Evolutionary conservation across 1,140 invertebrate genomes (phyloP), one percentile per base, ranked within the genome.

Genomic region (Sycophaga agraensis): DNA sequence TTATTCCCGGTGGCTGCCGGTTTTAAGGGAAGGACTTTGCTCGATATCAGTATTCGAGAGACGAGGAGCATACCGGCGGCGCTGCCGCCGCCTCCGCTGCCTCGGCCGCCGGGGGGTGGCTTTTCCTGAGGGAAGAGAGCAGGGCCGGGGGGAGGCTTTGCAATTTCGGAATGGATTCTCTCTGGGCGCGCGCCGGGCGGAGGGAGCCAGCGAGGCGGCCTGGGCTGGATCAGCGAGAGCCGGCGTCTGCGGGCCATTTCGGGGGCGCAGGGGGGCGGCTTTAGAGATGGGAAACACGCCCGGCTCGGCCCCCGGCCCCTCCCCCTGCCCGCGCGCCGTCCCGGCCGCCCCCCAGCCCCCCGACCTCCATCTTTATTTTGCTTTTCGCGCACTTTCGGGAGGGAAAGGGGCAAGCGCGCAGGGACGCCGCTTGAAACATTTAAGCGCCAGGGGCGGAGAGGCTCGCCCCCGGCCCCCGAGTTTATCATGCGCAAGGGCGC

Each of bases 111-210:
- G n/a, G 37, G 65, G 59, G 71, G 59, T 71, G 67, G 71, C 69
- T 76, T 74, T 74, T 77, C 74, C 74, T 74, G 67, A 69, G 75
- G 73, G 70, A 75, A 77, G 68, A 42, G 40, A 22, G 26, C 48
- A 50, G 9, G 35, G 28, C 46, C 42, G 59, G 61, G 42, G 55
- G 73, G 71, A 68, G 76, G 72, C 73, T 70, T 78, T 71, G 78
- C 78, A 80, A 80, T 78, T 79, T 80, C 72, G 76, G 75, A 80
- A 78, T 80, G 78, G 76, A 79, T 78, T 78, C 76, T 50, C 60
- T 51, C 43, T 62, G 37, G 51, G 12, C 26, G 39, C 45, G 48
- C 40, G 54, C 39, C 55, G 42, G 61, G n/a, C 46, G 49, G 14
- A 35, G 16, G 68, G 64, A 64, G 9, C 31, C 42, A 26, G 46